Evolutionary conservation across 2,888 invertebrate genomes (phyloP).

Genomic region (Alsophila aescularia): DNA sequence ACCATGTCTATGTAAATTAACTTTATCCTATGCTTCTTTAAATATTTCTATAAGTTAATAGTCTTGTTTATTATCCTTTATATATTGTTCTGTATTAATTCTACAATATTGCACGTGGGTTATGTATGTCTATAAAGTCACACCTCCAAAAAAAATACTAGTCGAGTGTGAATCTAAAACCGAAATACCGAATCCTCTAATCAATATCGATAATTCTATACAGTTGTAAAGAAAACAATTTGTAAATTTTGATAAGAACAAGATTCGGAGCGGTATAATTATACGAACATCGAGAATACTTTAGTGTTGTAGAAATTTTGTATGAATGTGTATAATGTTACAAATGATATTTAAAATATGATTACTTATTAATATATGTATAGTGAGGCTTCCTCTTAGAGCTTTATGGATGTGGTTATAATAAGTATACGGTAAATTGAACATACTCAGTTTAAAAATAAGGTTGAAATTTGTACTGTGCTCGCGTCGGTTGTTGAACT

Average conservation of each 20-base stretch:
- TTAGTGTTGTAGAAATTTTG: constrained; percentile 72
- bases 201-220: not conserved
- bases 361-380: constrained; percentile 71
- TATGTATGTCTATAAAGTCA: constrained; percentile 14
- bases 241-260: constrained; percentile 14
- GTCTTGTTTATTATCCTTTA: not conserved
- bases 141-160: constrained; percentile 63
- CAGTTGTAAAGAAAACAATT: constrained; percentile 21
- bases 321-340: constrained; percentile 78
- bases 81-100: not conserved
- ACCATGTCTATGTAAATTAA: not conserved
- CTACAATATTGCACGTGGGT: not conserved
- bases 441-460: constrained; percentile 76
- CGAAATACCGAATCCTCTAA: constrained; percentile 51
- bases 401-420: constrained; percentile 79
- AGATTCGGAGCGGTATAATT: constrained; percentile 42
- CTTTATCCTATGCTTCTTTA: not conserved
- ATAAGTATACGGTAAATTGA: constrained; percentile 79
- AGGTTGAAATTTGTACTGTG: constrained; percentile 65
- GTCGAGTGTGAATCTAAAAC: constrained; percentile 76
- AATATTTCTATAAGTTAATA: not conserved
- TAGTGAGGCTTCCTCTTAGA: constrained; percentile 83
- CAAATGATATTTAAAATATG: constrained; percentile 71
- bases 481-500: constrained; percentile 51
- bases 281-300: constrained; percentile 74